Evolutionary conservation across 2,888 invertebrate species (phyloP), one percentile per base, ranked within the genome.

Genomic region (Abscondita cerata): DNA sequence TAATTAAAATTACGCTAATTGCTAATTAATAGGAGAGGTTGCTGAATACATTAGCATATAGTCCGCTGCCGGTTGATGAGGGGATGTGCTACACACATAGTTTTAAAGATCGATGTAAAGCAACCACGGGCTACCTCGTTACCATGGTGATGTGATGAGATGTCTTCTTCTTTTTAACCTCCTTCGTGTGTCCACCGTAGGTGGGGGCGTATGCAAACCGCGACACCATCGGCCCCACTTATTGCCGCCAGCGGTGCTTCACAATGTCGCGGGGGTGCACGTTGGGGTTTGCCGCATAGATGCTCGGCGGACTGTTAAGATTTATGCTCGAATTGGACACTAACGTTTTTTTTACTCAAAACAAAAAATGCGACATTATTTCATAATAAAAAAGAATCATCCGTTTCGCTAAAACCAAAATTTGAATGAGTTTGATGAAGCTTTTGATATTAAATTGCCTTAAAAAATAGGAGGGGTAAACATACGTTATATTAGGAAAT

Each of bases 51-150:
- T 67, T 67, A 69, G 61, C 65, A 69, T 69, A 66, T 65, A 62
- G 62, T 63, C 67, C 64, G 66, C 64, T 65, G 58, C 59, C 40
- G 64, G 62, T 64, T 63, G 69, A 64, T 64, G 69, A 67, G 66
- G 70, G 72, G 72, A 69, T 71, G 76, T 72, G 68, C 69, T 67
- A 69, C 70, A 69, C 72, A 72, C 73, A 75, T 76, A 79, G 79
- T 80, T 81, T 81, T 81, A 81, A 81, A 80, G 81, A 81, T 81
- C 81, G 80, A 81, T 81, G 81, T 80, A 81, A 81, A 81, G 80
- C 80, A 81, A 78, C 78, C 78, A 78, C 78, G 78, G 81, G 80
- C 78, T 77, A 80, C 80, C 80, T 80, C 81, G 81, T 81, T 81
- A 81, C 81, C 80, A 81, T 81, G 81, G 81, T 76, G 81, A 81